Conservation (phyloP, 2,113 vertebrate species). For the Indicator indicator region DNA sequence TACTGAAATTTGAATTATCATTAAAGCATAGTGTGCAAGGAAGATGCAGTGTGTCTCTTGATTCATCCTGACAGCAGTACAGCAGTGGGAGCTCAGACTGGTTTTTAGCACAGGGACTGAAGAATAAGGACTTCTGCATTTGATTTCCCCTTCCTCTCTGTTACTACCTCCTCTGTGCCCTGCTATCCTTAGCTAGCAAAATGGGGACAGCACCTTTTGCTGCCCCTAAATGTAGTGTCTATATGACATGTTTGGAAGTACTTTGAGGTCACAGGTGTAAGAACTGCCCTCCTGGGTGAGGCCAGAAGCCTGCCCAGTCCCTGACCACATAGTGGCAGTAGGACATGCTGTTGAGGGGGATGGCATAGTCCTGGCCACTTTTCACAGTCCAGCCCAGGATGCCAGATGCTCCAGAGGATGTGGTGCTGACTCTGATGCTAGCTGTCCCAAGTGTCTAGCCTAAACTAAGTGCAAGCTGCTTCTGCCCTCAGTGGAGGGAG, state of each 20-base stretch:
- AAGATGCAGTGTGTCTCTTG: not conserved
- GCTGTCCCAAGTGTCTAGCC: not conserved
- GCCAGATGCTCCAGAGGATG: not conserved
- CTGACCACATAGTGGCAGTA: not conserved
- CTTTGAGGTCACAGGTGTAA: not conserved
- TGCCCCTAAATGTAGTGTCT: not conserved
- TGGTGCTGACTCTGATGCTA: not conserved
- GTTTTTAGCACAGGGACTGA: not conserved
- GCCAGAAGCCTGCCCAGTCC: not conserved
- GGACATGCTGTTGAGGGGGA: not conserved
- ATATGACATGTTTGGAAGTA: not conserved
- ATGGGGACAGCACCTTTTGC: not conserved
- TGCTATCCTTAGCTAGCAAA: not conserved
- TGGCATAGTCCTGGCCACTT: not conserved
- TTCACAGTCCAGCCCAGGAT: not conserved
- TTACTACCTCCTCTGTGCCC: not conserved
- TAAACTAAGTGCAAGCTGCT: not conserved
- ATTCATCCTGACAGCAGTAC: not conserved
- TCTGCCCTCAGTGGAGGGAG: not conserved
- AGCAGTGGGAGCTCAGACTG: not conserved
- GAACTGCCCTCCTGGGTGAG: not conserved
- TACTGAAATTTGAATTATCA: not conserved
- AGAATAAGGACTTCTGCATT: not conserved
- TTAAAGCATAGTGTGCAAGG: not conserved
- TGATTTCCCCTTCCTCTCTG: not conserved